Evolutionary conservation across 2,888 invertebrate species (phyloP), one percentile per base, ranked within the genome.

Genomic region (Latrodectus hesperus): DNA sequence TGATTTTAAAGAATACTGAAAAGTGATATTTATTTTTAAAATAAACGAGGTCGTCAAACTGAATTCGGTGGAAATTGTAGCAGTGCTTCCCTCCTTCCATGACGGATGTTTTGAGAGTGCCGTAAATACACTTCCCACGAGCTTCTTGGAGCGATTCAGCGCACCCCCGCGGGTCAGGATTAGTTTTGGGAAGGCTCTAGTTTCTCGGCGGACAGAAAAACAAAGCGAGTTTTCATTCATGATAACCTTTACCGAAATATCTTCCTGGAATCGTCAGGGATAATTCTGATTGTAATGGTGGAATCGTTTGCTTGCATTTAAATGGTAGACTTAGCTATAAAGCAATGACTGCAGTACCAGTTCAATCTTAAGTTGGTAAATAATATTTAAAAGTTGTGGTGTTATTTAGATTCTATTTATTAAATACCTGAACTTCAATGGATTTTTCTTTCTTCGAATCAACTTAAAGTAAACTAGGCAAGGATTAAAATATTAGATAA

Each of bases 131-230:
- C 60, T 60, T 60, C 60, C 60, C 60, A 60, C 60, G 14, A 60
- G 14, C 12, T 60, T n/a, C 38, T 38, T 38, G 38, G 38, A 38
- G 38, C 38, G 38, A 38, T 6, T 38, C n/a, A n/a, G 10, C 12
- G 60, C 60, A 60, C 60, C 60, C 60, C 60, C 60, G 60, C 60
- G 60, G 60, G 60, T 60, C 60, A 60, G 60, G 60, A 60, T 60
- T 60, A 60, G 60, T 60, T 16, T 38, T 6, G 38, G 38, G 38
- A 38, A 16, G 60, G 60, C 60, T 60, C 14, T 12, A 38, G n/a
- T 60, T 60, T 60, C 60, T 16, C 12, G n/a, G 60, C 60, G n/a
- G 60, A n/a, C 6, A 60, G 60, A 11, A 14, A 60, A 60, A 60
- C 60, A 60, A 60, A 60, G n/a, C n/a, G 6, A 60, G 10, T 60